Percentiles rank a stretch among this genome's conserved stretches.
Evolutionary conservation across 2,888 invertebrate genomes (phyloP).

Genomic region (Agrypnus murinus): DNA sequence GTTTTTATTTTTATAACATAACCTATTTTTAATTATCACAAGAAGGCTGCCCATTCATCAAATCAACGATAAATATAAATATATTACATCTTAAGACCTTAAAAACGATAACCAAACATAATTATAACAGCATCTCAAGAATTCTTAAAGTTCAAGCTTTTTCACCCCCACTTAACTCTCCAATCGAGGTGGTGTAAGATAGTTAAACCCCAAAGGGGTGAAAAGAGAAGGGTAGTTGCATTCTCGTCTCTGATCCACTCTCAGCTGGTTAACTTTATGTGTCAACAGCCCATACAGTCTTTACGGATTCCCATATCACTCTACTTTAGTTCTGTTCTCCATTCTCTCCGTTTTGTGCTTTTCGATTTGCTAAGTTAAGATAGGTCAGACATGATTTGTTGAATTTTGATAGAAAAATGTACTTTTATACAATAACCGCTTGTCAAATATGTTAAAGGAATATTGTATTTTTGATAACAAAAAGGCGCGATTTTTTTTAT

Average conservation of each 20-base stretch:
- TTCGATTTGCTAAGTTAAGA: constrained; percentile 13
- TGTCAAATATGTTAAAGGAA: too few relatives aligned
- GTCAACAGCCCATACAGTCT: constrained; percentile 60
- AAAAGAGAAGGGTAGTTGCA: constrained; percentile 36
- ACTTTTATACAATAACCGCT: too few relatives aligned
- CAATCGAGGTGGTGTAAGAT: constrained; percentile 7
- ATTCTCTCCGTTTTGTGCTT: constrained; percentile 17
- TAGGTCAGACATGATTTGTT: constrained; percentile 13
- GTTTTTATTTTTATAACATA: neutral
- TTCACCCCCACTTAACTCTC: constrained; percentile 14
- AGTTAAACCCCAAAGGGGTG: constrained; percentile 37
- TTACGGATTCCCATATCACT: constrained; percentile 57
- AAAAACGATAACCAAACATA: too few relatives aligned
- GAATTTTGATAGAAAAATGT: neutral
- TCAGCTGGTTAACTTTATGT: constrained; percentile 60
- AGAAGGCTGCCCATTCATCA: constrained; percentile 1
- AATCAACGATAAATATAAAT: neutral
- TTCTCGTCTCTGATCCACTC: constrained; percentile 48
- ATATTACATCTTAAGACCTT: too few relatives aligned
- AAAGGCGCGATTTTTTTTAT: too few relatives aligned
- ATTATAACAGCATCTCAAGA: too few relatives aligned
- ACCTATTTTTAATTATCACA: neutral
- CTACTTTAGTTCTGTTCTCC: constrained; percentile 44
- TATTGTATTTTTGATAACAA: too few relatives aligned
- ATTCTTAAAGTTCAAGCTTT: neutral